Evolutionary conservation across 1,140 invertebrate species (phyloP), one percentile per base, ranked within the genome.

Genomic region (Monochamus saltuarius): DNA sequence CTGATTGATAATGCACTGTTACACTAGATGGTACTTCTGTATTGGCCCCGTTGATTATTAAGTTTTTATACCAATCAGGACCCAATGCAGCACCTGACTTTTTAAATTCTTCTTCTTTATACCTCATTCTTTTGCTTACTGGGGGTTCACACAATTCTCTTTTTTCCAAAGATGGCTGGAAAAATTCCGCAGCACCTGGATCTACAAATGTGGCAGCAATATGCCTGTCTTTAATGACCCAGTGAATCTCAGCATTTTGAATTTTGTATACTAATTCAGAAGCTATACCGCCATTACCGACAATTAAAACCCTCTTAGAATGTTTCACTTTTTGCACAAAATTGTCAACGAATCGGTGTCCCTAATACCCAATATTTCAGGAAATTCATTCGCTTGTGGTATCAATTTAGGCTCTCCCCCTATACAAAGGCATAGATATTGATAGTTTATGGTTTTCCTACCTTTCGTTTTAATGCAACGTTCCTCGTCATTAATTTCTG

Each of bases 271-370:
- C 89, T 65, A 99, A 80, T 82, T 99, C 97, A 52, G 94, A 97
- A 17, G 97, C 96, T 69, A 99, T 99, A 7, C 97, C 97, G 36
- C 97, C 97, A 83, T 99, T 99, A 17, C 97, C 97, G 45, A 98
- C 83, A 46, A 99, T 83, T 0, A 92, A 72, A 65, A 98, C 83
- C 79, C 83, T 85, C 64, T 80, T 84, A 0, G 92, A 84, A 60
- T 79, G 74, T 50, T 76, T 76, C 7, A 98, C 75, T 72, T 84
- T 87, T 35, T 84, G 73, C 64, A 91, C 84, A 70, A 98, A 90
- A 59, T 85, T 83, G 73, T 88, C 75, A 0, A 97, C 92, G 95
- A 97, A 74, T 98, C 93, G n/a, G 93, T 97, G 73, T 99, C 96
- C 67, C 95, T 83, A 59, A 99, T 95, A 10, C 92, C 93, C 47